Evolutionary conservation across 2,113 vertebrate genomes (phyloP), one percentile per base, ranked within the genome.

Genomic region (Labeo catla): DNA sequence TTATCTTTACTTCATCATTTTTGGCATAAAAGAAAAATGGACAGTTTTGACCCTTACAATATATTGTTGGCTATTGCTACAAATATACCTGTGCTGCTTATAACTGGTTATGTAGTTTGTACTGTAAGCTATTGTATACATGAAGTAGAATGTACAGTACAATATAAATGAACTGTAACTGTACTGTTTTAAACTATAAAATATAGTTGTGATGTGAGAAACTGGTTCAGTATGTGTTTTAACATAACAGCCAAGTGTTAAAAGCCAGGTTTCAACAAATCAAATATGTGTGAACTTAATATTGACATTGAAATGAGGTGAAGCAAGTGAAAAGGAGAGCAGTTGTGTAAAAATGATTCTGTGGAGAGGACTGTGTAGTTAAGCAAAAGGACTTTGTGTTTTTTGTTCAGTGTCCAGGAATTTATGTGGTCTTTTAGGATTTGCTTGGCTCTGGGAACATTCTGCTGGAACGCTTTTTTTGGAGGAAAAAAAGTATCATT

Each of bases 391-490:
- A 39, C 15, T 76, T 79, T 83, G 66, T 78, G 47, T 73, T 78
- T 83, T 83, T 80, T 89, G 88, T 61, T 66, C 43, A 47, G 70
- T 81, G 72, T 77, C 86, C 86, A 83, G 74, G 65, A 87, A 78
- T 83, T 57, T 74, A 74, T 87, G 78, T 59, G 86, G 78, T 65
- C 39, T 86, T 86, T 76, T 77, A 76, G 70, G 57, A 86, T 54
- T 86, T 57, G 79, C 72, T 84, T 50, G 72, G 70, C 61, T 78
- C 19, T 52, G 80, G 84, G 54, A 59, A 86, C 9, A 45, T 86
- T 54, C 76, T 49, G 82, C 66, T 59, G 49, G 86, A 80, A 80
- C 66, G 39, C 59, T 66, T 57, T 61, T 72, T 36, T 39, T 10
- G 9, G n/a, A 10, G n/a, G n/a, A 16, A 28, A 72, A 72, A n/a